Percentiles rank a stretch among this genome's conserved stretches.
These are phyloP conservation scores for Tenualosa ilisha DNA, from an alignment of 2,797 vertebrate genomes.

Conservation along the genomic window DNA sequence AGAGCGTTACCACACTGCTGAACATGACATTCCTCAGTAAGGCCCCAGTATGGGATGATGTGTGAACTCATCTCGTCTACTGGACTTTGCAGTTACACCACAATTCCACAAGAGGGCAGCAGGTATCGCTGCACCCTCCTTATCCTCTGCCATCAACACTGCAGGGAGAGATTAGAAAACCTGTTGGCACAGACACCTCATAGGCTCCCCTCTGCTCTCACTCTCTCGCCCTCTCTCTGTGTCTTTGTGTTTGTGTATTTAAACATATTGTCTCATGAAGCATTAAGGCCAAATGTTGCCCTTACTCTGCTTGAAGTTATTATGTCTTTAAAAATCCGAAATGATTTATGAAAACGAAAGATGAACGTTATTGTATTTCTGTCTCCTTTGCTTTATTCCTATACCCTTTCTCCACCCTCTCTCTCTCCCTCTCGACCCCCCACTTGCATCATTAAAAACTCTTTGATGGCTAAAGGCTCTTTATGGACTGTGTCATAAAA, in stretches of 20 bases:
- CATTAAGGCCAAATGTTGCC: background rate
- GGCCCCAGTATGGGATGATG: background rate
- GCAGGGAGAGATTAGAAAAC: background rate
- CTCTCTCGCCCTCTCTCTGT: background rate
- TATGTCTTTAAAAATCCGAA: background rate
- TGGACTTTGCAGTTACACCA: background rate
- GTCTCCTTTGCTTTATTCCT: background rate
- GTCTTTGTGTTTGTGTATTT: background rate
- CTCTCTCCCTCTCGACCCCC: background rate
- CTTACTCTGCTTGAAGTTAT: background rate
- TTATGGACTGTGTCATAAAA: constrained; percentile 14
- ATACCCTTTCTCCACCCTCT: background rate
- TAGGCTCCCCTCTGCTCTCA: background rate
- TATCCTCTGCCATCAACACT: background rate
- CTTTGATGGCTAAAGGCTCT: background rate
- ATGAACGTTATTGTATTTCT: background rate
- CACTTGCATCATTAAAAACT: constrained; percentile 19
- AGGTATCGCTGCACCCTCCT: background rate
- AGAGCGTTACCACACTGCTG: background rate
- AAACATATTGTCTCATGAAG: background rate
- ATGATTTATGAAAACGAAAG: background rate
- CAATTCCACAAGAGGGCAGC: constrained; percentile 3
- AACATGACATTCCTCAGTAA: constrained; percentile 9
- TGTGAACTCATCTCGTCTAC: background rate
- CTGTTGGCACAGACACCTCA: background rate